Percentiles rank a stretch among this genome's conserved stretches.
These are phyloP conservation scores for Brachionus rotundiformis DNA, from an alignment of 1,140 invertebrate species.

Conservation along the genomic window DNA sequence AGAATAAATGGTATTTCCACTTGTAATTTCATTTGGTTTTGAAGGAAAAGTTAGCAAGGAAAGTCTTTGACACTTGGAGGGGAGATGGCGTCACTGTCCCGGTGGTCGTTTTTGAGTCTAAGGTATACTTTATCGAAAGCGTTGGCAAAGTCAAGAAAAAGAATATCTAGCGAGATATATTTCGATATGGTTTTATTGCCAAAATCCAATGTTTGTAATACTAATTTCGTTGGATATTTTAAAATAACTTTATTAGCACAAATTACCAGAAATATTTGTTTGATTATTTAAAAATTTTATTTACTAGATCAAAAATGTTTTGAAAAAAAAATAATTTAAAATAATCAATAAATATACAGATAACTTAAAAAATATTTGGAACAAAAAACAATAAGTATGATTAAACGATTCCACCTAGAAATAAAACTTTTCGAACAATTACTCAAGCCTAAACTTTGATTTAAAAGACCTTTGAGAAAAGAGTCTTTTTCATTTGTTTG, in stretches of 20 bases:
- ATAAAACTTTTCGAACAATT: slow-evolving; percentile 6
- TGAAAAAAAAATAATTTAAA: background rate
- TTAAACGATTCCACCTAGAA: background rate
- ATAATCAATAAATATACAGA: background rate
- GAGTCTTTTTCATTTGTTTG: background rate
- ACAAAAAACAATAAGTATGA: background rate
- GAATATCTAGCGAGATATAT: background rate
- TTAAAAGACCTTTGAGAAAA: background rate
- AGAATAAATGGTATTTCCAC: no score
- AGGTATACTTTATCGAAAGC: no score
- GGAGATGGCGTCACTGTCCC: no score
- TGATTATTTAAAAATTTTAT: background rate
- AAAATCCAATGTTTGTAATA: no score
- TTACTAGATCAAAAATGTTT: background rate
- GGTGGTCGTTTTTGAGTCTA: no score
- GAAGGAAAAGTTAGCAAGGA: no score
- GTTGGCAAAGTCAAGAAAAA: background rate
- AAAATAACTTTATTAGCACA: no score
- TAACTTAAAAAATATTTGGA: background rate
- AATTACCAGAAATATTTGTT: background rate
- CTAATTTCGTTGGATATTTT: no score
- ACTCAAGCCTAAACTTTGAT: slow-evolving; percentile 21
- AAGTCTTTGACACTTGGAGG: no score
- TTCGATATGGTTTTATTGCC: no score
- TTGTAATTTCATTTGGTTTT: no score